These are phyloP conservation scores for Danaus chrysippus DNA, from an alignment of 2,888 invertebrate species.

Conservation along the genomic window DNA sequence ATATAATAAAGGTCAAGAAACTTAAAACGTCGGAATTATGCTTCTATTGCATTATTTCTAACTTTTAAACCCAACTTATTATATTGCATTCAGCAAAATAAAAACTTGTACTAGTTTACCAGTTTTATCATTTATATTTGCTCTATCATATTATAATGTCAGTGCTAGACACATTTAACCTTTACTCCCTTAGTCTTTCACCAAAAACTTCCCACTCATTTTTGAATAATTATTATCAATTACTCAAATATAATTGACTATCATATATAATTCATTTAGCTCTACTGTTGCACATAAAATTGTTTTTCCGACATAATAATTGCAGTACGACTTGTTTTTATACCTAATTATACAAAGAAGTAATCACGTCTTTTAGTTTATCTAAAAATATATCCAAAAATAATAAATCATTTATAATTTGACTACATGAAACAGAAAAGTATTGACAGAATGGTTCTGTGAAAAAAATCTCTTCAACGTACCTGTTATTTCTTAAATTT, in stretches of 20 bases:
- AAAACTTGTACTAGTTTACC: not conserved
- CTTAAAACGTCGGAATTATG: conserved; percentile 11
- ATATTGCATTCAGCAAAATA: conserved; percentile 19
- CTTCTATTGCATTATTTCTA: conserved; percentile 8
- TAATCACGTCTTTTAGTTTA: too few relatives aligned
- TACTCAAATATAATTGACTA: not conserved
- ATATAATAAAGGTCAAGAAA: conserved; percentile 17
- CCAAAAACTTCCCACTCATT: not conserved
- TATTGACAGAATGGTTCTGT: too few relatives aligned
- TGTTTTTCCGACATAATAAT: too few relatives aligned
- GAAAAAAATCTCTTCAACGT: too few relatives aligned
- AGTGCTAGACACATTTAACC: not conserved
- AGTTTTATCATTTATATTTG: not conserved
- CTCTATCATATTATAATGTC: not conserved
- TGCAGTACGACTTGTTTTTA: too few relatives aligned
- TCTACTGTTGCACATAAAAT: too few relatives aligned
- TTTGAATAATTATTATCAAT: not conserved
- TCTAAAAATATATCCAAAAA: too few relatives aligned
- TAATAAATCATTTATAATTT: too few relatives aligned
- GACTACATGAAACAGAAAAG: too few relatives aligned
- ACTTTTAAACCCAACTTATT: conserved; percentile 21
- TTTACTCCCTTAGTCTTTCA: not conserved
- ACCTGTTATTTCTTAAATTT: too few relatives aligned
- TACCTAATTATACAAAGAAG: too few relatives aligned
- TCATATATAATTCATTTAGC: too few relatives aligned